Conservation (phyloP, 2,113 vertebrate genomes). For the Osmerus eperlanus region DNA sequence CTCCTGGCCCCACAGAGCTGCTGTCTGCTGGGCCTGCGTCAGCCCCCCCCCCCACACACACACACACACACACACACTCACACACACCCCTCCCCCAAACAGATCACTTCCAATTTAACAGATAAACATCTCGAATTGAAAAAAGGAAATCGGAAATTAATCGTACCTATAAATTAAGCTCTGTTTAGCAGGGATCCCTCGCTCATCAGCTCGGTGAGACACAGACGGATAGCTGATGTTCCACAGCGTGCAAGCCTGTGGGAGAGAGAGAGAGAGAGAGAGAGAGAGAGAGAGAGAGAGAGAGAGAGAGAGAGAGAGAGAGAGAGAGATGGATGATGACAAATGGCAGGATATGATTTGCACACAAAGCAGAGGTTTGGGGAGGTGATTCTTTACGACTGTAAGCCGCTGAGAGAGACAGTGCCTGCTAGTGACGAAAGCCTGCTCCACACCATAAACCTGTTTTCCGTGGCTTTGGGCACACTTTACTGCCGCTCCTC, state of each 20-base stretch:
- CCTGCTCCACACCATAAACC: conserved; percentile 66
- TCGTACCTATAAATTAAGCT: conserved; percentile 65
- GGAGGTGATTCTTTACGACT: conserved; percentile 33
- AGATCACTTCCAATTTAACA: conserved; percentile 60
- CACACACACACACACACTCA: not conserved
- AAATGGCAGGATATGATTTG: conserved; percentile 55
- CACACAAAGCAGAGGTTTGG: conserved; percentile 55
- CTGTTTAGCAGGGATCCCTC: conserved; percentile 51
- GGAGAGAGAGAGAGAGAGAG: conserved; percentile 40
- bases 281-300: conserved; percentile 33
- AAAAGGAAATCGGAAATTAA: conserved; percentile 71
- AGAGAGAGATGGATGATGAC: conserved; percentile 42
- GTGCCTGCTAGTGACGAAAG: conserved; percentile 41
- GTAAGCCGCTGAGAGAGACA: conserved; percentile 40
- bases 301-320: conserved; percentile 27
- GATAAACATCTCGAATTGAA: conserved; percentile 64
- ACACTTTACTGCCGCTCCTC: conserved; percentile 73
- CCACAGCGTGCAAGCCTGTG: conserved; percentile 35
- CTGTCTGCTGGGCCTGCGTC: too few relatives aligned
- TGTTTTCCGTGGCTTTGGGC: conserved; percentile 66
- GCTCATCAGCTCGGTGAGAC: conserved; percentile 15
- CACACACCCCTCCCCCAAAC: conserved; percentile 12
- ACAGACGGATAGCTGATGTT: conserved; percentile 42
- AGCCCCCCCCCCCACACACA: not conserved
- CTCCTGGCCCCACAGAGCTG: too few relatives aligned